Conservation (phyloP, 2,888 invertebrate genomes). For the Escarpia spicata region DNA sequence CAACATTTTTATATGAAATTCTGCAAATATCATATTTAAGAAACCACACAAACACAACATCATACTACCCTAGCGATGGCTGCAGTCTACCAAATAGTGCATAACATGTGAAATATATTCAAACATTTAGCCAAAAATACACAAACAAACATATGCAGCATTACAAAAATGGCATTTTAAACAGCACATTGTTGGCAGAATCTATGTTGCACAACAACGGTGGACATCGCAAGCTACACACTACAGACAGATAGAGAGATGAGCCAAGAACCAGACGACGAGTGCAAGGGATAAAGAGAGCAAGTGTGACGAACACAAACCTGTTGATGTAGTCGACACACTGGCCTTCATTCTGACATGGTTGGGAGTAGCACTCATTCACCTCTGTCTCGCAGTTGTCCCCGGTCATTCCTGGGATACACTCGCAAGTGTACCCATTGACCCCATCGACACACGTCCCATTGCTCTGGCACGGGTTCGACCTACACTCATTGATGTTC, state of each 20-base stretch:
- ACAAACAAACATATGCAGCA: background rate
- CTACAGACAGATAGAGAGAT: background rate
- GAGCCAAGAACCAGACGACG: background rate
- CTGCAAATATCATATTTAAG: background rate
- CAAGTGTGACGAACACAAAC: background rate
- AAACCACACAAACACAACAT: background rate
- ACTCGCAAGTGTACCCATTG: background rate
- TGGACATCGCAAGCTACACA: constrained; percentile 1
- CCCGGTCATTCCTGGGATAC: constrained; percentile 33
- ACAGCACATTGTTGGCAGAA: background rate
- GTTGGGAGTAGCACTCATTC: constrained; percentile 36
- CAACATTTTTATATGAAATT: background rate
- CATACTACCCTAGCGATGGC: background rate
- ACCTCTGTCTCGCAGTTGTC: constrained; percentile 34
- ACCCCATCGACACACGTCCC: background rate
- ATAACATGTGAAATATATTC: background rate
- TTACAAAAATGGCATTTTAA: background rate
- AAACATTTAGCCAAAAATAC: background rate
- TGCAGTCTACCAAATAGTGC: background rate
- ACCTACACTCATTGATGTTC: background rate
- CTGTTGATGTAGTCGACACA: constrained; percentile 31
- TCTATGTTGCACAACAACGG: background rate
- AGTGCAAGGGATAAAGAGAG: background rate
- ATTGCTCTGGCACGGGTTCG: background rate
- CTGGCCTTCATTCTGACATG: constrained; percentile 30